A percentile compares a stretch with the other conserved stretches of the same genome.
Evolutionary conservation across 2,888 invertebrate species (phyloP).

Genomic region (Panorpa germanica): DNA sequence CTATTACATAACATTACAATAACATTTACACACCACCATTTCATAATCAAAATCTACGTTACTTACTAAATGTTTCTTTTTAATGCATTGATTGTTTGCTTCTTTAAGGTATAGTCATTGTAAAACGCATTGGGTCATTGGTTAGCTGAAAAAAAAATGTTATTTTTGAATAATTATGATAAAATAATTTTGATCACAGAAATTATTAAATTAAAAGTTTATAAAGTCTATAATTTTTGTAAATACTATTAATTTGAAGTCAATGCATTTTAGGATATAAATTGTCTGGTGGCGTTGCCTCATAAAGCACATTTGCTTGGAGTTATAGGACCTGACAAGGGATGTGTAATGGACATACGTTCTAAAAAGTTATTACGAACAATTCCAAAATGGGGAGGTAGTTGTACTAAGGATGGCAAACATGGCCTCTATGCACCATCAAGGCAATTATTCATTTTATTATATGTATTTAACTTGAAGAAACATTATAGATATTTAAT

Average conservation of each 20-base stretch:
- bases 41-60: too few species aligned
- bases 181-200: too few species aligned
- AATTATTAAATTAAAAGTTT: slow-evolving; percentile 2
- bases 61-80: too few species aligned
- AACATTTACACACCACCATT: too few species aligned
- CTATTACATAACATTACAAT: too few species aligned
- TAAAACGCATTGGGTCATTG: too few species aligned
- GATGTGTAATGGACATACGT: slow-evolving; percentile 75
- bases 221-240: too few species aligned
- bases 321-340: slow-evolving; percentile 77
- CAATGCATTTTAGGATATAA: slow-evolving; percentile 47
- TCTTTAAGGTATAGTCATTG: too few species aligned
- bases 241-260: slow-evolving; percentile 1
- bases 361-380: slow-evolving; percentile 74
- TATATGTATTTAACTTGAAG: slow-evolving; percentile 1
- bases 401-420: slow-evolving; percentile 70
- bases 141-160: too few species aligned
- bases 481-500: neutral
- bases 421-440: slow-evolving; percentile 84
- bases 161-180: too few species aligned
- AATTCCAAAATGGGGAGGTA: slow-evolving; percentile 84
- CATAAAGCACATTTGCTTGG: slow-evolving; percentile 74
- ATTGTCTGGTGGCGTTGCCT: slow-evolving; percentile 58
- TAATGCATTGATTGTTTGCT: too few species aligned
- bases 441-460: slow-evolving; percentile 22